Percentiles rank a stretch among this genome's conserved stretches.
These are phyloP conservation scores for Siniperca chuatsi DNA, from an alignment of 2,113 vertebrate species.

Conservation along the genomic window DNA sequence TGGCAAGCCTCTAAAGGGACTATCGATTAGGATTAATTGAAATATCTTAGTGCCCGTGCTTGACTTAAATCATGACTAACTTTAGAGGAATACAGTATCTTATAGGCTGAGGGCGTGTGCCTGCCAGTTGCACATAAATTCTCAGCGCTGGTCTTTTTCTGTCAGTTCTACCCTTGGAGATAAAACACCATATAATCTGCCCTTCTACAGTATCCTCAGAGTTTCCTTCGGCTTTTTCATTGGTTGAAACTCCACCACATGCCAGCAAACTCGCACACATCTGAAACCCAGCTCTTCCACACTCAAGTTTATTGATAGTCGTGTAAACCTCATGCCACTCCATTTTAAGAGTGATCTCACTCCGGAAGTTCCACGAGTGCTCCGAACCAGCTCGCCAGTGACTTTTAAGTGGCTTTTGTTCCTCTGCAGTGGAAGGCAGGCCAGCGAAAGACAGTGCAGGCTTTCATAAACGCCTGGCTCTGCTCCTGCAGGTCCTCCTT, in stretches of 20 bases:
- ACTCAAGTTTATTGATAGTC: slow-evolving; percentile 55
- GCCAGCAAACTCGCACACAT: slow-evolving; percentile 51
- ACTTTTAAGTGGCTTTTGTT: slow-evolving; percentile 77
- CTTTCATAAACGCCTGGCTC: slow-evolving; percentile 65
- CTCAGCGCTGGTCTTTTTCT: slow-evolving; percentile 45
- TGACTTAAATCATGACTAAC: slow-evolving; percentile 40
- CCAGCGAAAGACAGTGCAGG: slow-evolving; percentile 51
- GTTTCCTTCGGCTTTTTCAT: slow-evolving; percentile 12
- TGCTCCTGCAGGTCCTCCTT: slow-evolving; percentile 64
- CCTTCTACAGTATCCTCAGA: slow-evolving; percentile 20
- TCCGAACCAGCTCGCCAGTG: slow-evolving; percentile 20
- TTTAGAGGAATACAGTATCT: slow-evolving; percentile 36
- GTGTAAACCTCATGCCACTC: slow-evolving; percentile 48
- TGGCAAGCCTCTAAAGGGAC: slow-evolving; percentile 21
- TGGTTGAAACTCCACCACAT: slow-evolving; percentile 22
- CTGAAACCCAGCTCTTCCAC: slow-evolving; percentile 37
- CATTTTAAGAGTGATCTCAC: slow-evolving; percentile 63
- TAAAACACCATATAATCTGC: slow-evolving; percentile 71
- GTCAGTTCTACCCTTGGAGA: slow-evolving; percentile 57
- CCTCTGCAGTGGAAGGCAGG: slow-evolving; percentile 23
- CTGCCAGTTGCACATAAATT: slow-evolving; percentile 51
- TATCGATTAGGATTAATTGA: slow-evolving; percentile 60
- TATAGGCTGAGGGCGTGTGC: slow-evolving; percentile 43
- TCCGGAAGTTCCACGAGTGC: slow-evolving; percentile 49
- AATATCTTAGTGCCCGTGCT: slow-evolving; percentile 26